Percentiles rank a stretch among this genome's conserved stretches.
These are phyloP conservation scores for Epizoanthus ramosus DNA, from an alignment of 92 coral and sea anemone species.

Conservation along the genomic window DNA sequence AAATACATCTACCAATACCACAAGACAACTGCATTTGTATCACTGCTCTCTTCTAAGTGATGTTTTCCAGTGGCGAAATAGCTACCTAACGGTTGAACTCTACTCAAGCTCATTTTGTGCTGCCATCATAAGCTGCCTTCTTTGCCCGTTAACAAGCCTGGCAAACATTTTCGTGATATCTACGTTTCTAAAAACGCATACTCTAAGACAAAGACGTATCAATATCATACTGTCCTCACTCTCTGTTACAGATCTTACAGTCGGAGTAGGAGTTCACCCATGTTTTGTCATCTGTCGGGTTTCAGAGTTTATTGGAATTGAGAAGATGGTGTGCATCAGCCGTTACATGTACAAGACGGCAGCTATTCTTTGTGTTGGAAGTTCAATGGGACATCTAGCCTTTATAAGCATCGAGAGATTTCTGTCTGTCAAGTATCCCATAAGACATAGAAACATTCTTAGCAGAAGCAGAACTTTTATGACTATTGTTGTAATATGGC, in stretches of 20 bases:
- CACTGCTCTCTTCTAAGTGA: background rate
- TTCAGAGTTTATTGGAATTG: background rate
- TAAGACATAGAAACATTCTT: background rate
- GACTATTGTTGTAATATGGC: too few species aligned
- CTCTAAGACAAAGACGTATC: background rate
- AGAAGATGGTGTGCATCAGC: background rate
- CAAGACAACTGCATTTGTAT: background rate
- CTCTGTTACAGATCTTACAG: background rate
- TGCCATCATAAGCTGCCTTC: background rate
- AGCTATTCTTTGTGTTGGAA: background rate
- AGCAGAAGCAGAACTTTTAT: background rate
- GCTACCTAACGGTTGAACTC: background rate
- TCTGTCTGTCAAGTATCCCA: background rate
- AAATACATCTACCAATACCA: background rate
- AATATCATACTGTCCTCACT: background rate
- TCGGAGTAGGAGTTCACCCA: background rate
- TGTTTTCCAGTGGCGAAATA: background rate
- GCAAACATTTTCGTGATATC: background rate
- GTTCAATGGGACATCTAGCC: constrained; percentile 4
- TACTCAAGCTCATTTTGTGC: background rate
- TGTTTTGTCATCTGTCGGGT: background rate
- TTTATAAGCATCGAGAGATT: background rate
- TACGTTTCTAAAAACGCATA: background rate
- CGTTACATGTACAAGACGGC: background rate
- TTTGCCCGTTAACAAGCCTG: background rate